These are phyloP conservation scores for Heliconius hortense DNA, from an alignment of 2,888 invertebrate species.

Conservation along the genomic window DNA sequence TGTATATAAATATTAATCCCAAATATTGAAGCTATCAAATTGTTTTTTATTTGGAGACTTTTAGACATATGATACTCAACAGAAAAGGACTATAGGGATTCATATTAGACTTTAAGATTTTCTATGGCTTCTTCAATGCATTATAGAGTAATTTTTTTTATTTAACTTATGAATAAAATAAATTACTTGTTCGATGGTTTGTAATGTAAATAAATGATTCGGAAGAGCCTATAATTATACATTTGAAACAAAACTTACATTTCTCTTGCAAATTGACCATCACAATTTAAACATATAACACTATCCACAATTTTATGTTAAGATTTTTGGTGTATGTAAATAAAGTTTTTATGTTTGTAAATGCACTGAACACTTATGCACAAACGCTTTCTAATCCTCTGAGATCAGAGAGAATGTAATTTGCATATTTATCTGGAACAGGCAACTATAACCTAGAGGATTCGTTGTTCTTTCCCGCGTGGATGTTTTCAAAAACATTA, in stretches of 20 bases:
- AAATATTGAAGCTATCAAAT: not conserved
- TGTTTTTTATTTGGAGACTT: not conserved
- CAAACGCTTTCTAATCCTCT: constrained; percentile 42
- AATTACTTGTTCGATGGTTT: not conserved
- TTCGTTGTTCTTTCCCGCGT: constrained; percentile 68
- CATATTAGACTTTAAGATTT: constrained; percentile 18
- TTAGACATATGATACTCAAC: constrained; percentile 12
- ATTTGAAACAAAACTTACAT: constrained; percentile 32
- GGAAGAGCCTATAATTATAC: not conserved
- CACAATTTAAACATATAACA: constrained; percentile 14
- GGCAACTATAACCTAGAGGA: constrained; percentile 67
- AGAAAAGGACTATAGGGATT: constrained; percentile 9
- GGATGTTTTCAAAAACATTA: constrained; percentile 64
- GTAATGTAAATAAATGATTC: not conserved
- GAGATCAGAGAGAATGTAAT: constrained; percentile 51
- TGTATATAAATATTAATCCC: not conserved
- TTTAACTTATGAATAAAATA: not conserved
- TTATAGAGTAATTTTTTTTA: not conserved
- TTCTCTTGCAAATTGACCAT: constrained; percentile 38
- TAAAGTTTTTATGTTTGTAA: constrained; percentile 14
- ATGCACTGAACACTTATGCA: constrained; percentile 34
- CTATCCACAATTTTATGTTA: constrained; percentile 6
- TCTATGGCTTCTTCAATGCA: constrained; percentile 10
- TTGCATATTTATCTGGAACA: constrained; percentile 62
- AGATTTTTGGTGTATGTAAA: not conserved